Base-by-base conservation (phyloP, 1,140 invertebrate species). In the Medauroidea extradentata region DNA sequence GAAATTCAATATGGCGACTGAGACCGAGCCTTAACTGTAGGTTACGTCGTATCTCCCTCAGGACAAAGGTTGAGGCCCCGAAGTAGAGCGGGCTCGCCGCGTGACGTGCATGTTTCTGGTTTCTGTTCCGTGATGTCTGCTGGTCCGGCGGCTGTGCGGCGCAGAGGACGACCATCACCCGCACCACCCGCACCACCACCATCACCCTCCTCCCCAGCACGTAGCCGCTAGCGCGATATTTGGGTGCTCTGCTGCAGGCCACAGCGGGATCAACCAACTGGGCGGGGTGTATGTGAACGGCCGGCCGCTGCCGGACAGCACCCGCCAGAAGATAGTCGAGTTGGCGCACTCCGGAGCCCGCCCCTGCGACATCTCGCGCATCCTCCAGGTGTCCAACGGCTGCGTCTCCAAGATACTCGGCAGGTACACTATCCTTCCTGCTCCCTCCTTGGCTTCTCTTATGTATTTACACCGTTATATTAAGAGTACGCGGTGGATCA, bases 211-310 rank as follows among this genome's bases (percentile, higher is more conserved):
- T 11, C 29, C 29, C 11, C 76, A 51, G 71, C 65, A 56, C 70
- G 76, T 80, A 64, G 77, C 78, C 54, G 80, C 81, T 67, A 81
- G 85, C 66, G 82, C 82, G 62, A 79, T 88, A 63, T 88, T 88
- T 77, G 86, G 86, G 55, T 88, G 86, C 72, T 88, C 86, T 27
- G 84, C 86, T 58, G 83, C 88, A 79, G 94, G 94, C 63, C 94
- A 96, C 81, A 94, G 91, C 75, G 94, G 96, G 59, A 93, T 99
- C 70, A 99, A 99, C 79, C 96, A 99, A 80, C 85, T 99, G 62
- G 96, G 96, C 57, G 96, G 96, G 41, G 94, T 98, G 53, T 99
- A 96, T 81, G 95, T 99, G 60, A 97, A 97, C 76, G 97, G 97
- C 21, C 81, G 97, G 60, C 97, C 97, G 7, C 79, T 99, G 69